Evolutionary conservation across 2,797 vertebrate species (phyloP).

Genomic region (Enteromius radiatus): DNA sequence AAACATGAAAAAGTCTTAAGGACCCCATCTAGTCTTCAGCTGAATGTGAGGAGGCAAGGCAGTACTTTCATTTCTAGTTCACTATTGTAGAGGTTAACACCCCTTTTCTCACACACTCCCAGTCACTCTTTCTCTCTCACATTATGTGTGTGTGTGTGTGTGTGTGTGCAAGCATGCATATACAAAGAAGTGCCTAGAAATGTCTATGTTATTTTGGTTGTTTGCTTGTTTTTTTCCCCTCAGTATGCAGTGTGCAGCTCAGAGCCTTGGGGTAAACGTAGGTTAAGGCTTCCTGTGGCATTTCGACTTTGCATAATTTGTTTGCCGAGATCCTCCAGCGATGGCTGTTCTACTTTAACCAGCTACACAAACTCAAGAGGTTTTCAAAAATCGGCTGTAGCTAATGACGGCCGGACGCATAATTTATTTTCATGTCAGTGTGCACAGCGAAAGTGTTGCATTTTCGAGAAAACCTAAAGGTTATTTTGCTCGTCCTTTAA

Average conservation of each 20-base stretch:
- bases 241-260: slow-evolving; percentile 49
- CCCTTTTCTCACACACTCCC: slow-evolving; percentile 19
- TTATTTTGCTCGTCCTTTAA: slow-evolving; percentile 38
- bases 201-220: slow-evolving; percentile 32
- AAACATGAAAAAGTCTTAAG: background rate
- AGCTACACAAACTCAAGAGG: slow-evolving; percentile 28
- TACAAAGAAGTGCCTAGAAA: slow-evolving; percentile 29
- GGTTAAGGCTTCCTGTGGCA: slow-evolving; percentile 59
- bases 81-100: slow-evolving; percentile 18
- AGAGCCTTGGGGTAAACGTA: slow-evolving; percentile 53
- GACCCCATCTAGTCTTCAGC: background rate
- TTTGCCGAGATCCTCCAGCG: slow-evolving; percentile 52
- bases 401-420: slow-evolving; percentile 26
- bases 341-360: slow-evolving; percentile 57
- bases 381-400: slow-evolving; percentile 25
- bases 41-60: slow-evolving; percentile 19
- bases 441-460: background rate
- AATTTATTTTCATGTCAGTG: slow-evolving; percentile 28
- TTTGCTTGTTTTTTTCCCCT: slow-evolving; percentile 41
- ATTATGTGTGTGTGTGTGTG: slow-evolving; percentile 27
- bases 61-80: slow-evolving; percentile 31
- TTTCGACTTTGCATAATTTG: slow-evolving; percentile 63
- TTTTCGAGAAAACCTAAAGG: slow-evolving; percentile 26
- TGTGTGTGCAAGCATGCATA: slow-evolving; percentile 22
- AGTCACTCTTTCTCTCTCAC: background rate